Evolutionary conservation across 1,140 invertebrate genomes (phyloP).

Genomic region (Charaxes varanes): DNA sequence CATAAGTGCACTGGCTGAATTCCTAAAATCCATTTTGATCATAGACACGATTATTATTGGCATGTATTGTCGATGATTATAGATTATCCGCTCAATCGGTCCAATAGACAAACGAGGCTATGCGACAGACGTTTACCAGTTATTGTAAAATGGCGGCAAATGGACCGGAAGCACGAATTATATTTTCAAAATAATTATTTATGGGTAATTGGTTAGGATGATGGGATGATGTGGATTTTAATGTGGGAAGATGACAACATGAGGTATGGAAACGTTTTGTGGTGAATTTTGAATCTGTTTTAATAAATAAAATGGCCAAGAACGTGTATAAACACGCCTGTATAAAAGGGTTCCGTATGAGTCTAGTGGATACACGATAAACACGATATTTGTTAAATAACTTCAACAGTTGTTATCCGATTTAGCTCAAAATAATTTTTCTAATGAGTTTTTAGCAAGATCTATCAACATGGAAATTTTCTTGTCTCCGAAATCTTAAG

Average conservation of each 20-base stretch:
- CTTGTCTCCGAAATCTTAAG: too few relatives aligned
- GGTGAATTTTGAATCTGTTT: too few relatives aligned
- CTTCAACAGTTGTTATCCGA: too few relatives aligned
- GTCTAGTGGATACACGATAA: too few relatives aligned
- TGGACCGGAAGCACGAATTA: slow-evolving; percentile 36
- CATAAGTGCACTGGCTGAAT: not conserved
- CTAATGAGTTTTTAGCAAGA: too few relatives aligned
- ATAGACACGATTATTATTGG: slow-evolving; percentile 18
- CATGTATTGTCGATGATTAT: slow-evolving; percentile 28
- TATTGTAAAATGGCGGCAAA: slow-evolving; percentile 27
- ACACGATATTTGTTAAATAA: too few relatives aligned
- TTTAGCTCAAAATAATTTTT: too few relatives aligned
- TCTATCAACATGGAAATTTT: too few relatives aligned
- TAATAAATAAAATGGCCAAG: too few relatives aligned
- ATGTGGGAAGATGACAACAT: not conserved
- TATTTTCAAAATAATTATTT: slow-evolving; percentile 43
- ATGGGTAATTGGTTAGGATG: slow-evolving; percentile 23
- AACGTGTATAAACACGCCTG: too few relatives aligned
- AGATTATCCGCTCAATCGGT: slow-evolving; percentile 28
- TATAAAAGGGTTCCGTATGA: too few relatives aligned
- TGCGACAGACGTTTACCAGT: slow-evolving; percentile 21
- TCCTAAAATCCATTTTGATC: slow-evolving; percentile 1
- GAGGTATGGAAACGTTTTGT: too few relatives aligned
- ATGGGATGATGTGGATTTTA: slow-evolving; percentile 1
- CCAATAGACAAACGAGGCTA: slow-evolving; percentile 31